Evolutionary conservation across 2,113 vertebrate species (phyloP).

Genomic region (Bothrops jararaca): DNA sequence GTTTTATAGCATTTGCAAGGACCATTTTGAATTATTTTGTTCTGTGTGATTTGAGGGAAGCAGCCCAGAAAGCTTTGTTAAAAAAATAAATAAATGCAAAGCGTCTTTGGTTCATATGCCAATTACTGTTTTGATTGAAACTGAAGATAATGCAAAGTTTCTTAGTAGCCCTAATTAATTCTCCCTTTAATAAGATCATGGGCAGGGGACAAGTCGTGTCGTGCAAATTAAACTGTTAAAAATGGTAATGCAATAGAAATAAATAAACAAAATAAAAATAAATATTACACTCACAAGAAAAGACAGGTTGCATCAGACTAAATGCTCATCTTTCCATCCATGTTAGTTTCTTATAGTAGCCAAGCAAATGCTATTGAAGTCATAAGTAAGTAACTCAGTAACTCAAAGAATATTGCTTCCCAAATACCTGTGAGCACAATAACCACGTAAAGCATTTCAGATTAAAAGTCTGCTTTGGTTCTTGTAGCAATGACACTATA

Average conservation of each 20-base stretch:
- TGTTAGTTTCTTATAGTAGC: neutral
- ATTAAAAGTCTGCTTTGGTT: neutral
- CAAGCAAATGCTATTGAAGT: neutral
- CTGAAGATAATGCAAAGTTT: neutral
- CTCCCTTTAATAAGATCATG: neutral
- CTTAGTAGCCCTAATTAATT: neutral
- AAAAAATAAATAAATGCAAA: neutral
- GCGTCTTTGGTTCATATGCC: neutral
- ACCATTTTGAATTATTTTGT: conserved; percentile 16
- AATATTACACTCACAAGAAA: neutral
- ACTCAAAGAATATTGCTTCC: too few relatives aligned
- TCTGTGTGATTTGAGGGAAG: conserved; percentile 25
- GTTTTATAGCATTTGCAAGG: conserved; percentile 8
- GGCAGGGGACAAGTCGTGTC: neutral
- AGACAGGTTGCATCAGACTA: neutral
- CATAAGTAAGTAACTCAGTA: neutral
- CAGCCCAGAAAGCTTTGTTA: neutral
- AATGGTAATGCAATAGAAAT: neutral
- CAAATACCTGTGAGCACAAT: neutral
- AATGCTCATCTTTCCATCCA: neutral
- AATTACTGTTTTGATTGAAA: conserved; percentile 7
- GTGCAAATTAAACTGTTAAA: neutral
- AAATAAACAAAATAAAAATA: neutral
- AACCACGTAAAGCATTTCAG: neutral
- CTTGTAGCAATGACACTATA: neutral